A percentile compares a stretch with the other conserved stretches of the same genome.
Evolutionary conservation across 2,797 vertebrate species (phyloP).

Genomic region (Mus minutoides): DNA sequence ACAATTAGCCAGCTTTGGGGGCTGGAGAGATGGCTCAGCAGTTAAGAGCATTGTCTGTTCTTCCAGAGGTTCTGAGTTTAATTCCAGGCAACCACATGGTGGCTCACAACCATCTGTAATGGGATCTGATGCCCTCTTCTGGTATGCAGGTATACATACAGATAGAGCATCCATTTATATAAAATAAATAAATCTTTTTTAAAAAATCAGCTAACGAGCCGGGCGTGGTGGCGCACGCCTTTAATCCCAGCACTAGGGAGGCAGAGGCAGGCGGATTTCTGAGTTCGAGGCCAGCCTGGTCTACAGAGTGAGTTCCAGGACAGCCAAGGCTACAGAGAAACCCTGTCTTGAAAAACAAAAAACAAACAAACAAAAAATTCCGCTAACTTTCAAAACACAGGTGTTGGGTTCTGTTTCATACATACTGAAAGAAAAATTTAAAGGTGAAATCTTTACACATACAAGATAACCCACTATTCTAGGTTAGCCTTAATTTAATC

Average conservation of each 20-base stretch:
- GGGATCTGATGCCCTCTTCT: neutral
- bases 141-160: neutral
- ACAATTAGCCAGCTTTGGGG: neutral
- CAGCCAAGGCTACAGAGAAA: no score
- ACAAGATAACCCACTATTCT: neutral
- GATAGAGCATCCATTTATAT: neutral
- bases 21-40: neutral
- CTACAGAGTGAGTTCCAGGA: no score
- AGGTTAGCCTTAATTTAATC: slow-evolving; percentile 20
- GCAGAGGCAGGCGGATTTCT: no score
- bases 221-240: no score
- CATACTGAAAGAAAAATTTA: neutral
- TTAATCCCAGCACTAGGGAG: no score
- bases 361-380: no score
- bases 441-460: neutral
- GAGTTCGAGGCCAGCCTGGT: no score
- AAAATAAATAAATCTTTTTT: neutral
- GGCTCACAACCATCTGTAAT: neutral
- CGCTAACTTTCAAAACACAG: neutral
- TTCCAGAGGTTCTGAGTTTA: neutral
- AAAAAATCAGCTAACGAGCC: no score
- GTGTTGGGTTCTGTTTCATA: neutral
- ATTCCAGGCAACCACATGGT: neutral
- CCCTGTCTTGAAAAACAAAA: no score
- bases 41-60: neutral